These are phyloP conservation scores for Drosophila orena DNA, from an alignment of 1,140 invertebrate species.

Conservation along the genomic window DNA sequence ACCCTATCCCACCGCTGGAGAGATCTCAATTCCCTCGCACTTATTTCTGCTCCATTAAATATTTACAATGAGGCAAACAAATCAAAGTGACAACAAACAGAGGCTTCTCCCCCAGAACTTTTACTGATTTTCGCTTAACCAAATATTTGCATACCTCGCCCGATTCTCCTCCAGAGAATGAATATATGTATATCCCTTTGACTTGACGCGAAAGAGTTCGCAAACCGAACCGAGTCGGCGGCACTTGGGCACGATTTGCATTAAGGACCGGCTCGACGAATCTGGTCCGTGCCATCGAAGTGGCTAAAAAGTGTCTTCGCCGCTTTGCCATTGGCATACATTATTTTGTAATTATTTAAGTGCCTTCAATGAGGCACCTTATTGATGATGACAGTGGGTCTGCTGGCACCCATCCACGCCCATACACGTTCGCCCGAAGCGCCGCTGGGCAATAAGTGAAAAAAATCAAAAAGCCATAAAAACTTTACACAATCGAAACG, in stretches of 20 bases:
- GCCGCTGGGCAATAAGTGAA: conserved; percentile 71
- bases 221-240: conserved; percentile 20
- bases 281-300: conserved; percentile 11
- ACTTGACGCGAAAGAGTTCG: conserved; percentile 63
- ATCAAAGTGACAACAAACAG: conserved; percentile 78
- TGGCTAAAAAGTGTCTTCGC: conserved; percentile 49
- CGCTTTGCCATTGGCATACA: conserved; percentile 61
- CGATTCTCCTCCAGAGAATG: conserved; percentile 15
- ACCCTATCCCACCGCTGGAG: conserved; percentile 5
- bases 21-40: conserved; percentile 35
- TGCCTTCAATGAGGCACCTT: conserved; percentile 60
- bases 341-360: conserved; percentile 83
- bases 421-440: not conserved
- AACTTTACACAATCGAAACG: conserved; percentile 84
- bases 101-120: conserved; percentile 37
- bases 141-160: conserved; percentile 77
- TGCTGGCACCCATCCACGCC: conserved; percentile 5
- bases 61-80: conserved; percentile 72
- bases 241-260: conserved; percentile 79
- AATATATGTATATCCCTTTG: conserved; percentile 26
- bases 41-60: conserved; percentile 78
- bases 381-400: conserved; percentile 44
- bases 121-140: conserved; percentile 70
- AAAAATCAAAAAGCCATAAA: conserved; percentile 84
- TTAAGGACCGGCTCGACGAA: conserved; percentile 33